Conservation (phyloP, 2,888 invertebrate genomes). For the Brenthis hecate region DNA sequence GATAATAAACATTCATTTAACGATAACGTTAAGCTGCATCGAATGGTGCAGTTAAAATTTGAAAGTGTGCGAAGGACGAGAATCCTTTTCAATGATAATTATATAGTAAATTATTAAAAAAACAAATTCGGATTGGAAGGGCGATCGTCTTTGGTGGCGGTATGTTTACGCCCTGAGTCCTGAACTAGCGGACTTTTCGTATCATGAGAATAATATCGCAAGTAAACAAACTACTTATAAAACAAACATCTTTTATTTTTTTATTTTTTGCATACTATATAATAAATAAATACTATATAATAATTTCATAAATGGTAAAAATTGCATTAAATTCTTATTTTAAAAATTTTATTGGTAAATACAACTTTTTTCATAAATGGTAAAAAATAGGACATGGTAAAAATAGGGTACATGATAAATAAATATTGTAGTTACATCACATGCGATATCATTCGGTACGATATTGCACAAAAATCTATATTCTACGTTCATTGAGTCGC, state of each 20-base stretch:
- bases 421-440: not conserved
- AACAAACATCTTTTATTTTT: not conserved
- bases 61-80: constrained; percentile 27
- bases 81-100: constrained; percentile 23
- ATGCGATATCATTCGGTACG: constrained; percentile 20
- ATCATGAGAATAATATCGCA: constrained; percentile 17
- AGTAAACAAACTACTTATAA: not conserved
- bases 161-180: constrained; percentile 25
- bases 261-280: not conserved
- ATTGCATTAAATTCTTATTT: not conserved
- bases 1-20: constrained; percentile 37
- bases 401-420: not conserved
- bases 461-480: constrained; percentile 49
- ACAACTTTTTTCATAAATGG: not conserved
- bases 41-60: constrained; percentile 17
- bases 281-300: not conserved
- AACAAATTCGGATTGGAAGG: constrained; percentile 39
- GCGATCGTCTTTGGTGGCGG: constrained; percentile 36
- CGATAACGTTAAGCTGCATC: constrained; percentile 25
- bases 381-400: not conserved
- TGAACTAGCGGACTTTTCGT: constrained; percentile 15
- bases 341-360: not conserved
- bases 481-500: constrained; percentile 69
- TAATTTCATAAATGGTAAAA: not conserved
- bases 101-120: constrained; percentile 33